Evolutionary conservation across 2,888 invertebrate species (phyloP), one percentile per base, ranked within the genome.

Genomic region (Ophion slaviceki): DNA sequence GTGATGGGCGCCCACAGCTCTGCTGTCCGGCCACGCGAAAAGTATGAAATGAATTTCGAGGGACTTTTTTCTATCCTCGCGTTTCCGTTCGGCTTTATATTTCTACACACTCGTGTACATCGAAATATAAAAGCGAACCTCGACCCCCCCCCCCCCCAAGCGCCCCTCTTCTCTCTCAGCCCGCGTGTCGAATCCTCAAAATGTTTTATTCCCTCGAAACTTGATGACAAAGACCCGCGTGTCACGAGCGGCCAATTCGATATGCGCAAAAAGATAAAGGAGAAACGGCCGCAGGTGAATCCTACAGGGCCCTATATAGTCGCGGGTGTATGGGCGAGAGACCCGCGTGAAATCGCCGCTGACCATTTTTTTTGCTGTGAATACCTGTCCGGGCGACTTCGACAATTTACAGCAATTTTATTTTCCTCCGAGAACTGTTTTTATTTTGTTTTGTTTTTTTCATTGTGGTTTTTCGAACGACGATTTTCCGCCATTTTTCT

Each of bases 41-140:
- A 45, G 74, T 66, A 57, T 45, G 57, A 75, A 85, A 85, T 79
- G 74, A 80, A 77, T 82, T 82, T 61, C 68, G 45, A 57, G 74
- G 36, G 20, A 71, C 77, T 77, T 80, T 82, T 85, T 17, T 17
- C 53, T 5, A 76, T 61, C 47, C 71, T 70, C 72, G 78, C 64
- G 17, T 62, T 70, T 61, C 64, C 45, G 36, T 53, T 36, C 36
- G 36, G 62, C 78, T 20, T 17, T 36, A 14, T 57, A 36, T 61
- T 40, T 64, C 57, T 74, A 72, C 57, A 36, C 76, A 76, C 17
- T 53, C 17, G 17, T 53, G 17, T 53, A 53, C 4, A 53, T 53
- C 17, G 17, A 53, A 53, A 53, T 53, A 53, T 11, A 53, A 53
- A 53, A 17, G 11, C 3, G 32, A 32, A 32, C 32, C 32, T 1